Conservation (phyloP, 2,113 vertebrate genomes). For the Herpetotheres cachinnans region DNA sequence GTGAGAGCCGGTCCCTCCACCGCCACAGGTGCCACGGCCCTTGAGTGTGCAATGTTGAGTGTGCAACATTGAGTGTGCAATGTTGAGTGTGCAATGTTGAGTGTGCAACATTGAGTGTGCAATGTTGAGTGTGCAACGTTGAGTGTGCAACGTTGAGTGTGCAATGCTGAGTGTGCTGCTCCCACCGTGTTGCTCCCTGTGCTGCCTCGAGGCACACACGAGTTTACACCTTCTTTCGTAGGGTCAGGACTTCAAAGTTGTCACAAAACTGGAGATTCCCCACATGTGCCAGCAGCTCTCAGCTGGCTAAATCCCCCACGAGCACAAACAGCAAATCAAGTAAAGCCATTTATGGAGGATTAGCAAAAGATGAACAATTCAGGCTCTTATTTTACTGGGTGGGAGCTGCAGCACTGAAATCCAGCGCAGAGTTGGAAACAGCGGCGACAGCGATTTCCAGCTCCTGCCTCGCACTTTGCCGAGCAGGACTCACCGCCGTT, state of each 20-base stretch:
- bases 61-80: too few relatives aligned
- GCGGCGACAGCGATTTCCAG: fast-evolving
- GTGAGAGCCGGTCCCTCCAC: neutral
- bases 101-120: too few relatives aligned
- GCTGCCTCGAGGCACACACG: fast-evolving
- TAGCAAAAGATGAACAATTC: neutral
- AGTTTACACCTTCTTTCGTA: fast-evolving
- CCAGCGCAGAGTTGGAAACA: neutral
- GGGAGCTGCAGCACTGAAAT: neutral
- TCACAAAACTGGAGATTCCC: neutral
- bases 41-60: fast-evolving
- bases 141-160: fast-evolving
- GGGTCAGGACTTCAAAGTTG: neutral
- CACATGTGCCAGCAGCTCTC: neutral
- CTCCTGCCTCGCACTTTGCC: fast-evolving
- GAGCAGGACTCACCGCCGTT: fast-evolving
- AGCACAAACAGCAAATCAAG: neutral
- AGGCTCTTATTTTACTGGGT: neutral
- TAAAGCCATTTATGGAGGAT: slow-evolving; percentile 17
- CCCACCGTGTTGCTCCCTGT: neutral
- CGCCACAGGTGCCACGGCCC: fast-evolving
- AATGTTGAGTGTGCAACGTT: neutral
- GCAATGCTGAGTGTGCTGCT: fast-evolving
- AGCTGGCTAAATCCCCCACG: neutral
- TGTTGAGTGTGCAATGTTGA: neutral